Evolutionary conservation across 1,140 invertebrate species (phyloP).

Genomic region (Colletes gigas): DNA sequence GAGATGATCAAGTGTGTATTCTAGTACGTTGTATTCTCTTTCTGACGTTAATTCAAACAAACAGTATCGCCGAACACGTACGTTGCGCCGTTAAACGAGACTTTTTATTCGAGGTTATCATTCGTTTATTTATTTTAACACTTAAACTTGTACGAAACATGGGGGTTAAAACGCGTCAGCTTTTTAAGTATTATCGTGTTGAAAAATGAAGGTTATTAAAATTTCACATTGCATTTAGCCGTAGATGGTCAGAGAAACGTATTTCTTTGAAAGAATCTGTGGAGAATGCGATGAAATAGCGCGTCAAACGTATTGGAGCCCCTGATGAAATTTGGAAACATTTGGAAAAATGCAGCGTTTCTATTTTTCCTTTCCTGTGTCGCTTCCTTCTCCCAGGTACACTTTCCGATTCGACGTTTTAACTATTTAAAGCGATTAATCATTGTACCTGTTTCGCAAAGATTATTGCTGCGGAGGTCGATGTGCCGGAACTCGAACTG

Average conservation of each 20-base stretch:
- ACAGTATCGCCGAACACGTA: not conserved
- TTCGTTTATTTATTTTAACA: not conserved
- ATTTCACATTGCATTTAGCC: too few species aligned
- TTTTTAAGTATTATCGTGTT: too few species aligned
- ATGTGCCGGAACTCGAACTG: conserved; percentile 31
- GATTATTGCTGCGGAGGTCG: conserved; percentile 16
- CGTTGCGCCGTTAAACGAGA: too few species aligned
- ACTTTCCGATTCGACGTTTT: not conserved
- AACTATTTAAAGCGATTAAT: not conserved
- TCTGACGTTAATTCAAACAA: not conserved
- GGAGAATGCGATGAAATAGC: not conserved
- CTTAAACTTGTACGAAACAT: too few species aligned
- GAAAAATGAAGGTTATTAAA: too few species aligned
- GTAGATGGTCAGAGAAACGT: too few species aligned
- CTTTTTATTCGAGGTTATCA: not conserved
- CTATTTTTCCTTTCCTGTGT: not conserved
- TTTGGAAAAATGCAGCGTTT: not conserved
- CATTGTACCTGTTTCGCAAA: not conserved
- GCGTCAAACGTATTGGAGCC: not conserved
- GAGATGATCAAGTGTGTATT: not conserved
- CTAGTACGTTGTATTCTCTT: not conserved
- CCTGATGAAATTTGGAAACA: conserved; percentile 16
- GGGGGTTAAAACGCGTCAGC: too few species aligned
- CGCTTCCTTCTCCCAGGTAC: not conserved
- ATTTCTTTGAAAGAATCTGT: not conserved